These are phyloP conservation scores for Agrotis segetum DNA, from an alignment of 2,888 invertebrate genomes.

Conservation along the genomic window DNA sequence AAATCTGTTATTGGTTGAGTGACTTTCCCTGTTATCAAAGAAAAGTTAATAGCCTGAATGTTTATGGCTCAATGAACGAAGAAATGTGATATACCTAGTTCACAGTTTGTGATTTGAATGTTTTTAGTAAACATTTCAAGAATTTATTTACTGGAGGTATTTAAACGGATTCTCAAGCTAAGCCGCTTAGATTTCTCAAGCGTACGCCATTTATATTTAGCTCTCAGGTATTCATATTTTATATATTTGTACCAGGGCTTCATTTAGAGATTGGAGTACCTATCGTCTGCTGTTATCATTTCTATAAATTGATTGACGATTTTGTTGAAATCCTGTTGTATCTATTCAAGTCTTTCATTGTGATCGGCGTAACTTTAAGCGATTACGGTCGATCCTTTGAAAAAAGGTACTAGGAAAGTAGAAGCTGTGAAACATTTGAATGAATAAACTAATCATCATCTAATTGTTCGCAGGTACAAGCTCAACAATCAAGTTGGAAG, in stretches of 20 bases:
- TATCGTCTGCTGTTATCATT: too few species aligned
- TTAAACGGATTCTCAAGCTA: too few species aligned
- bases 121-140: background rate
- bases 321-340: too few species aligned
- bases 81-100: constrained; percentile 12
- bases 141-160: background rate
- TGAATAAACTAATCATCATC: constrained; percentile 19
- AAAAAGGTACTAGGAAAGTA: background rate
- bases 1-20: constrained; percentile 50
- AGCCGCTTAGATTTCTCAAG: background rate
- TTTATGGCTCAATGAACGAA: constrained; percentile 24
- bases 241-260: background rate
- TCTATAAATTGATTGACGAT: background rate
- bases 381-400: background rate
- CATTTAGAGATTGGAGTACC: background rate
- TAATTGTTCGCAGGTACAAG: constrained; percentile 79
- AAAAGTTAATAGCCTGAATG: constrained; percentile 48
- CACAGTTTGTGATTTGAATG: constrained; percentile 19
- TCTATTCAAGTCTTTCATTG: too few species aligned
- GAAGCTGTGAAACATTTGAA: too few species aligned
- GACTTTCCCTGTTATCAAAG: constrained; percentile 52
- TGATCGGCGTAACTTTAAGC: too few species aligned
- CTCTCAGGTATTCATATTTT: too few species aligned
- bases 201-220: too few species aligned
- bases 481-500: constrained; percentile 62